Conservation (phyloP, 1,140 invertebrate genomes). For the Chymomyza costata region DNA sequence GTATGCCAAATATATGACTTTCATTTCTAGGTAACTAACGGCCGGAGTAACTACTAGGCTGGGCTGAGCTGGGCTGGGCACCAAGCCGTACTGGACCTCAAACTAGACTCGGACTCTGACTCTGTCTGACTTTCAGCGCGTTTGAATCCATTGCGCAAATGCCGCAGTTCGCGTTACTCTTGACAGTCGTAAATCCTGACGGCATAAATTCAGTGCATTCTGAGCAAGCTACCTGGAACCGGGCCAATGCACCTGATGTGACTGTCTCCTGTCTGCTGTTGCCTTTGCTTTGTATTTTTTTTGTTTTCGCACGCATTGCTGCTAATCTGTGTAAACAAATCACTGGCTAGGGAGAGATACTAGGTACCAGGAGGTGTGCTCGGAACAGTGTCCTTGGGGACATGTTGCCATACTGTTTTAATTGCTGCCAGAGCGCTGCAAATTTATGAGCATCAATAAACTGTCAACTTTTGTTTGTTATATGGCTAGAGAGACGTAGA, state of each 20-base stretch:
- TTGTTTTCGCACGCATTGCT: neutral
- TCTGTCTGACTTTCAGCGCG: neutral
- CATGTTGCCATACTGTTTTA: slow-evolving; percentile 48
- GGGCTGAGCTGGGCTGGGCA: slow-evolving; percentile 1
- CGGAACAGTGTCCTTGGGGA: slow-evolving; percentile 70
- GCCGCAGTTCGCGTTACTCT: too few relatives aligned
- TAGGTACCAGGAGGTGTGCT: too few relatives aligned
- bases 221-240: slow-evolving; percentile 35
- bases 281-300: too few relatives aligned
- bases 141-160: too few relatives aligned
- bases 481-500: slow-evolving; percentile 18
- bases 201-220: slow-evolving; percentile 65
- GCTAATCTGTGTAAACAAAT: slow-evolving; percentile 72
- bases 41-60: slow-evolving; percentile 13
- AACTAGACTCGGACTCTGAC: slow-evolving; percentile 1
- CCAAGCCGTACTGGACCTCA: slow-evolving; percentile 14
- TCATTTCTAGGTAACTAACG: slow-evolving; percentile 56
- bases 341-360: too few relatives aligned
- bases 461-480: slow-evolving; percentile 63
- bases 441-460: slow-evolving; percentile 72
- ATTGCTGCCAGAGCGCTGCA: slow-evolving; percentile 65
- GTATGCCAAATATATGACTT: slow-evolving; percentile 42
- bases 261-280: slow-evolving; percentile 41
- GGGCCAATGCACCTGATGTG: slow-evolving; percentile 44
- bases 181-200: slow-evolving; percentile 50